Base-by-base conservation (phyloP, 2,888 invertebrate genomes). In the Gnatocerus cornutus region DNA sequence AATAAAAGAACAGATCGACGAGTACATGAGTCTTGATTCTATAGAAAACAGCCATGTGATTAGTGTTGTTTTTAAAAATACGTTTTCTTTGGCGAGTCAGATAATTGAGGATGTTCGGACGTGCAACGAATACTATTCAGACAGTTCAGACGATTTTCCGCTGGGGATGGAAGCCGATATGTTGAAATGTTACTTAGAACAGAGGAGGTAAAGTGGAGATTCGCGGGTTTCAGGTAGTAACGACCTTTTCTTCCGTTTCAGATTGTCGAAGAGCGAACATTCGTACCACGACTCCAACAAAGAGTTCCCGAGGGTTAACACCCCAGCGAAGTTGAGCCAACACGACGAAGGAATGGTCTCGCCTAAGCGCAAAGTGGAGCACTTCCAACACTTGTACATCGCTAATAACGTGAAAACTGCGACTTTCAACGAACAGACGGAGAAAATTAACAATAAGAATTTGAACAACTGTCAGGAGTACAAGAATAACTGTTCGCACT, bases 211-310 rank as follows among this genome's bases (percentile, higher is more conserved):
- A 53, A 50, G 8, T 33, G 6, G 0, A 9, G 16, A 8, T 8
- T 43, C 7, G 3, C n/a, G 9, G 33, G 7, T 2, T 2, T 4
- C 33, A 33, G 9, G n/a, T n/a, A 21, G 10, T 37, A 9, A 33
- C 21, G 2, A 21, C 21, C 2, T 3, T 21, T 39, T 56, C 14
- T 16, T 8, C 8, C 16, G 3, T 65, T 68, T 9, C 80, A 88
- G 88, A 78, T 86, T 88, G 48, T 87, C 88, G 29, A 87, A 86
- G 66, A 82, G 78, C 7, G 87, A 86, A 43, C 83, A 86, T 68
- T 81, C 85, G 12, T 77, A 85, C 33, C 80, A 79, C 66, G 80
- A 77, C n/a, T 71, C 68, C 21, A 77, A 77, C 68, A 82, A 81
- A 66, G 78, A 79, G 10, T 73, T 76, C 0, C 78, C 80, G 6